phyloP scores from a whole-genome alignment of 64 coral and sea anemone species.

The Montipora sp. region DNA sequence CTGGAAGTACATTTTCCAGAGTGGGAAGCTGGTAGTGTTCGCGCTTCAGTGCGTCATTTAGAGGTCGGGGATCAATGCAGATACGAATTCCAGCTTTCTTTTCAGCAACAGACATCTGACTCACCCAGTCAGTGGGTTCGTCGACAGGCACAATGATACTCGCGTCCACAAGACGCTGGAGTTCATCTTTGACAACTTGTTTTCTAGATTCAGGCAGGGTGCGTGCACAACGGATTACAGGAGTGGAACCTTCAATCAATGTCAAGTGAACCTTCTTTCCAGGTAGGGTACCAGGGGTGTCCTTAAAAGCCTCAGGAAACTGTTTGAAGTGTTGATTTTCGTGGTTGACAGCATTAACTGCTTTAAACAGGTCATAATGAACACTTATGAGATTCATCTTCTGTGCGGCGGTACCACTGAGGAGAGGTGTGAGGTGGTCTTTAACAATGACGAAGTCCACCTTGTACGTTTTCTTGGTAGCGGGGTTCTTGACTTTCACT shows the following conservation, averaged over 20 bases:
- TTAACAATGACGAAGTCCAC: too few relatives aligned
- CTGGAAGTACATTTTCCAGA: too few relatives aligned
- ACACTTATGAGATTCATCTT: conserved; percentile 79
- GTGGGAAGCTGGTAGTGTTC: too few relatives aligned
- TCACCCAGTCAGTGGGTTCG: conserved; percentile 1
- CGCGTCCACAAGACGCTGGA: neutral
- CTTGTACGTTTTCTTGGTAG: too few relatives aligned
- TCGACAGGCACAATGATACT: neutral
- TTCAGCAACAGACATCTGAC: neutral
- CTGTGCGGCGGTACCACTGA: conserved; percentile 6
- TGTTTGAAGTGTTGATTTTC: too few relatives aligned
- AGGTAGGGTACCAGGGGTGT: conserved; percentile 8
- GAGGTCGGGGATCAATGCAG: too few relatives aligned
- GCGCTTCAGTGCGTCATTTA: too few relatives aligned
- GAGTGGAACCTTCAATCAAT: neutral
- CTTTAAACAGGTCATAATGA: conserved; percentile 67
- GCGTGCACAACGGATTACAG: neutral
- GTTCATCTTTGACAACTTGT: neutral
- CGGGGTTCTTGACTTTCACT: too few relatives aligned
- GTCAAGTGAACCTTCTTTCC: conserved; percentile 1
- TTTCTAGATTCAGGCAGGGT: conserved; percentile 5
- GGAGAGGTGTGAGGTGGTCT: too few relatives aligned
- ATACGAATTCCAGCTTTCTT: too few relatives aligned
- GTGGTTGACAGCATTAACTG: conserved; percentile 19
- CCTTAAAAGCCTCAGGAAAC: conserved; percentile 42